These are phyloP conservation scores for Lepidocolaptes lacrymiger DNA, from an alignment of 2,797 vertebrate genomes.

Conservation along the genomic window DNA sequence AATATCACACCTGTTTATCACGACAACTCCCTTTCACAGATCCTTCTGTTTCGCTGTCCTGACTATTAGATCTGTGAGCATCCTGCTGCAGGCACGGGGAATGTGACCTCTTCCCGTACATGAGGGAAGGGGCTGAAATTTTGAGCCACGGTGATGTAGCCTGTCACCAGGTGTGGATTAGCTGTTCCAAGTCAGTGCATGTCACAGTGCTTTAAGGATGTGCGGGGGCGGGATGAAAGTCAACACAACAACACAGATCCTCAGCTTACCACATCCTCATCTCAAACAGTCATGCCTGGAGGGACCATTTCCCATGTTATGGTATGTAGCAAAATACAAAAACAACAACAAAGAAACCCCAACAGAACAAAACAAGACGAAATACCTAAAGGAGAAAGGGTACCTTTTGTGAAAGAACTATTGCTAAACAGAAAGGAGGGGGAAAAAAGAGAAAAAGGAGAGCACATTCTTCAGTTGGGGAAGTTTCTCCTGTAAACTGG, in stretches of 20 bases:
- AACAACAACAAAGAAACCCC: background rate
- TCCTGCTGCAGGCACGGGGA: constrained; percentile 15
- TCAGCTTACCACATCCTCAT: background rate
- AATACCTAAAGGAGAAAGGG: background rate
- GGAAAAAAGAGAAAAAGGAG: background rate
- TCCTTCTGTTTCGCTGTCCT: constrained; percentile 57
- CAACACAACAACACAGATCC: background rate
- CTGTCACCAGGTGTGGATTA: constrained; percentile 50
- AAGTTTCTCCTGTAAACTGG: constrained; percentile 43
- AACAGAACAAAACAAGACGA: background rate
- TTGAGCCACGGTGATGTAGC: constrained; percentile 4
- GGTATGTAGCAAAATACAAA: constrained; percentile 18
- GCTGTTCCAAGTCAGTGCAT: constrained; percentile 36
- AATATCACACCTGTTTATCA: constrained; percentile 69
- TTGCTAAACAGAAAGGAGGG: background rate
- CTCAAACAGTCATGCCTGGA: constrained; percentile 20
- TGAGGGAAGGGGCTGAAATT: constrained; percentile 31
- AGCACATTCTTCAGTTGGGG: background rate
- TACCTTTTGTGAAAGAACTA: background rate
- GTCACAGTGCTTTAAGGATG: constrained; percentile 31
- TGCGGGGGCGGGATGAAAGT: constrained; percentile 46
- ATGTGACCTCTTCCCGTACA: constrained; percentile 1
- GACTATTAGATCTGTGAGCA: constrained; percentile 52
- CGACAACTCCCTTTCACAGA: constrained; percentile 56
- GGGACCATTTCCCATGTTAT: constrained; percentile 12